Conservation (phyloP, 2,113 vertebrate species). For the Sebastes schlegelii region DNA sequence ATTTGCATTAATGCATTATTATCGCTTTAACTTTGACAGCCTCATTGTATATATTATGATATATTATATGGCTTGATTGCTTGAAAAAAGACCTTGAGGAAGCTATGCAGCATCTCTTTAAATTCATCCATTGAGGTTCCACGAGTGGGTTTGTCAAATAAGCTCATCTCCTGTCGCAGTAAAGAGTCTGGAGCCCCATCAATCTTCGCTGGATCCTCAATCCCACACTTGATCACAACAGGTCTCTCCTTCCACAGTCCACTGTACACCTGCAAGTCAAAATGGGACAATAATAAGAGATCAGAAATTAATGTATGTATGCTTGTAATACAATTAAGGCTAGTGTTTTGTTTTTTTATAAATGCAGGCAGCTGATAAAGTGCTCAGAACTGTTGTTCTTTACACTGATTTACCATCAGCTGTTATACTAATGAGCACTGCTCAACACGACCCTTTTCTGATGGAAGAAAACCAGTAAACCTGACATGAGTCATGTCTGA, state of each 20-base stretch:
- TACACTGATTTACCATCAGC: background rate
- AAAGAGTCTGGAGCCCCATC: conserved; percentile 76
- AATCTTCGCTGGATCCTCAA: conserved; percentile 83
- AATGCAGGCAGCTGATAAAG: background rate
- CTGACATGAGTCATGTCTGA: background rate
- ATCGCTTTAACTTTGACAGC: no score
- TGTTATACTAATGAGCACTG: no score
- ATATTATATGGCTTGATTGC: background rate
- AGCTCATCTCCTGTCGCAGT: conserved; percentile 85
- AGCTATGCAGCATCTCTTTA: conserved; percentile 93
- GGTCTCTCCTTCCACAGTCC: conserved; percentile 92
- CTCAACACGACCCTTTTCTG: background rate
- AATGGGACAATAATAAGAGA: background rate
- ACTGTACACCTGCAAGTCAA: conserved; percentile 88
- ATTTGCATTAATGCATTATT: no score
- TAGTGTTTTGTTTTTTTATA: background rate
- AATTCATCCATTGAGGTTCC: conserved; percentile 98
- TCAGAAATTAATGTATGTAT: background rate
- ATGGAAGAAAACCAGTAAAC: background rate
- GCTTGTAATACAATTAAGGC: background rate
- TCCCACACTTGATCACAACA: conserved; percentile 94
- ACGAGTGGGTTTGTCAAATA: conserved; percentile 93
- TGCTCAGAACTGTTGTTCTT: background rate
- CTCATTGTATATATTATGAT: background rate
- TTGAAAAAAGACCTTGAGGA: conserved; percentile 89